phyloP scores from a whole-genome alignment of 2,113 vertebrate genomes.

The Pteropus alecto region DNA sequence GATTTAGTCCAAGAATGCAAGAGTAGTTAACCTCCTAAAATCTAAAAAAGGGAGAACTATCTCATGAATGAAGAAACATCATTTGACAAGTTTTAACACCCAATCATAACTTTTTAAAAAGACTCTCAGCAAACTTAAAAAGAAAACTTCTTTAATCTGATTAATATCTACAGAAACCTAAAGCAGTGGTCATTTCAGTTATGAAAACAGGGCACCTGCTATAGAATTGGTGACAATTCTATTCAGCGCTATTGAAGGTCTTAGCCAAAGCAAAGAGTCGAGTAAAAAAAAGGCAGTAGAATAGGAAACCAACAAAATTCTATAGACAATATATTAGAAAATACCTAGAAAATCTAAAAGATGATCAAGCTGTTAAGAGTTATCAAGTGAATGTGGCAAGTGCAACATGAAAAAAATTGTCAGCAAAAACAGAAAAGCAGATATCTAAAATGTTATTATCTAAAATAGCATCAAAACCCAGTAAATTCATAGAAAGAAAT shows the following conservation, averaged over 20 bases:
- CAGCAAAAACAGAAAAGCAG: neutral
- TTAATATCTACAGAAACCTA: neutral
- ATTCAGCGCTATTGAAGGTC: neutral
- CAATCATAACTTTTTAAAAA: neutral
- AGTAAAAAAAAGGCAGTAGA: neutral
- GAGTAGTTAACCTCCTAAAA: neutral
- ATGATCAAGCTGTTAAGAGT: neutral
- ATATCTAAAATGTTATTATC: neutral
- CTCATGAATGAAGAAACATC: neutral
- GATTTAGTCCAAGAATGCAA: neutral
- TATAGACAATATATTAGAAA: neutral
- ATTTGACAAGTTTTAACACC: neutral
- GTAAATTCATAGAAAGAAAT: neutral
- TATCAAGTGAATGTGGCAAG: neutral
- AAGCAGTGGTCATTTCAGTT: neutral
- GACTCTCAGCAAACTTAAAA: neutral
- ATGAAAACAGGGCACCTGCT: neutral
- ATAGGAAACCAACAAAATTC: neutral
- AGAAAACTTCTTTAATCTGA: neutral
- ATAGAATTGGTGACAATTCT: neutral
- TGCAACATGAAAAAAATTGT: neutral
- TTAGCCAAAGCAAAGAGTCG: neutral
- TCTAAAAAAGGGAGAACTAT: neutral
- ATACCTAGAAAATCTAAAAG: neutral
- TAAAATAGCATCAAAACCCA: neutral